These are phyloP conservation scores for Drosophila basisetae DNA, from an alignment of 2,888 invertebrate species.

Conservation along the genomic window DNA sequence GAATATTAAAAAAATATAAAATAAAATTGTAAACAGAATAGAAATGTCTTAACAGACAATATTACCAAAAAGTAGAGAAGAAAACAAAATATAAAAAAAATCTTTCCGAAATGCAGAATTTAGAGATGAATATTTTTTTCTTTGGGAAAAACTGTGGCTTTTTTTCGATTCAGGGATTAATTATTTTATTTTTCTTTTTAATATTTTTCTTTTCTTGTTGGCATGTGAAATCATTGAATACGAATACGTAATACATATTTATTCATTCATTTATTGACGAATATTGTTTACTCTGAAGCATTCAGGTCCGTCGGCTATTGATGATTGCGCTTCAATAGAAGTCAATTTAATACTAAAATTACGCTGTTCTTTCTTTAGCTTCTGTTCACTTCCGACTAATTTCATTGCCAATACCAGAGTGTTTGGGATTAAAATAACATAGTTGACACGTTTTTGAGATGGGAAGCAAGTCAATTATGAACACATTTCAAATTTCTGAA, in stretches of 20 bases:
- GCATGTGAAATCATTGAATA: slow-evolving; percentile 15
- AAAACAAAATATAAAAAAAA: neutral
- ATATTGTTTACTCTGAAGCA: slow-evolving; percentile 34
- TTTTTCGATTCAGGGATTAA: neutral
- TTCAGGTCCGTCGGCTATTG: slow-evolving; percentile 12
- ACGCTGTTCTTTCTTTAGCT: neutral
- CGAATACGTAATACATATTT: slow-evolving; percentile 25
- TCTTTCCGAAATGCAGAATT: neutral
- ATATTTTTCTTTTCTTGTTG: neutral
- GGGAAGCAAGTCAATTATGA: too few relatives aligned
- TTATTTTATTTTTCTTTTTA: neutral
- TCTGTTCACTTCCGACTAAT: neutral
- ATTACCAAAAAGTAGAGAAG: neutral
- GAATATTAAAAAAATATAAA: neutral
- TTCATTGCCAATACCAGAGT: slow-evolving; percentile 13
- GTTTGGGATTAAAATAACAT: neutral
- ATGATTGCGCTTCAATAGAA: slow-evolving; percentile 14
- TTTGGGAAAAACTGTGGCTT: neutral
- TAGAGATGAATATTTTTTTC: neutral
- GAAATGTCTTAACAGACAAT: neutral
- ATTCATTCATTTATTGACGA: slow-evolving; percentile 16
- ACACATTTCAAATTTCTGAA: neutral
- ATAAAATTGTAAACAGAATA: neutral
- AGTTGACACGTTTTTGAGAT: neutral
- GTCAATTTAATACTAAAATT: neutral